phyloP scores from a whole-genome alignment of 2,113 vertebrate genomes.

The Myodes glareolus region DNA sequence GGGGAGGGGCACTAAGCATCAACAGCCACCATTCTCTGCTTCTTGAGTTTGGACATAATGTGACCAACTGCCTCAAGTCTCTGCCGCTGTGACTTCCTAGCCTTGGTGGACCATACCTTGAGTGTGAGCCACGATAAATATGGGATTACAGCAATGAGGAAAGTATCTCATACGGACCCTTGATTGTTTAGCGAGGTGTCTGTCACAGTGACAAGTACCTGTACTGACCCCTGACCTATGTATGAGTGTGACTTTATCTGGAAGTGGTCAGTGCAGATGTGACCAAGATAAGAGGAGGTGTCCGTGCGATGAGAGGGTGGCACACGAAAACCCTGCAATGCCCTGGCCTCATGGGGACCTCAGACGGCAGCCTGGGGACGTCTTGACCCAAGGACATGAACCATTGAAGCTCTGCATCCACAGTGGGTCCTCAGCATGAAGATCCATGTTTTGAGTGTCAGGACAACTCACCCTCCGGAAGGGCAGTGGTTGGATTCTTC shows the following conservation, averaged over 20 bases:
- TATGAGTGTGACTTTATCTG: neutral
- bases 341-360: neutral
- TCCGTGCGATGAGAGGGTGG: neutral
- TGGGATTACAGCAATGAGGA: neutral
- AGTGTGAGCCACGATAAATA: neutral
- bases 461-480: neutral
- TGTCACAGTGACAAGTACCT: too few species aligned
- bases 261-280: neutral
- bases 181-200: neutral
- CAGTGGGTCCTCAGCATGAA: neutral
- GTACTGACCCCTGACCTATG: neutral
- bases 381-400: neutral
- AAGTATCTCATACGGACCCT: too few species aligned
- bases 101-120: too few species aligned
- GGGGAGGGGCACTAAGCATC: too few species aligned
- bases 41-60: too few species aligned
- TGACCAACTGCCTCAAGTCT: neutral
- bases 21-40: neutral
- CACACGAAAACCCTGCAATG: too few species aligned
- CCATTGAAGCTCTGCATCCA: neutral
- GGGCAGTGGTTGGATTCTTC: neutral
- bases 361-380: neutral
- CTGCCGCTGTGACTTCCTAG: neutral
- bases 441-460: neutral
- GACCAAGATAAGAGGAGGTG: neutral